Evolutionary conservation across 1,140 invertebrate genomes (phyloP).

Genomic region (Harlomillsia oculata): DNA sequence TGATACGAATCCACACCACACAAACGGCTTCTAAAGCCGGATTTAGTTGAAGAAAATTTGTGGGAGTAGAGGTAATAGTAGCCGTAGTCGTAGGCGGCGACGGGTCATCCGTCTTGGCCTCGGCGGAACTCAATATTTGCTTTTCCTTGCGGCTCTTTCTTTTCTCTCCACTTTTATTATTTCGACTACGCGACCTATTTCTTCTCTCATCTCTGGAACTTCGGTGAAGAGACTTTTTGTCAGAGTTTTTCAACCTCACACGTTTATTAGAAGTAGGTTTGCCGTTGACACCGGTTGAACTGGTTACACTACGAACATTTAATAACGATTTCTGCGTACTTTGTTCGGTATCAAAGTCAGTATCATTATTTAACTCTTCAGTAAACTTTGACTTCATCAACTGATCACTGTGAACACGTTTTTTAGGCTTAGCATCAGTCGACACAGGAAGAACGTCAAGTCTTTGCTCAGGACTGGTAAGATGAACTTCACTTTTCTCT

Average conservation of each 20-base stretch:
- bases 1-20: constrained; percentile 25
- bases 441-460: too few species aligned
- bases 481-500: too few species aligned
- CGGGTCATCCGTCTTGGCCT: constrained; percentile 2
- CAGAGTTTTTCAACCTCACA: constrained; percentile 1
- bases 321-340: too few species aligned
- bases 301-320: too few species aligned
- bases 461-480: too few species aligned
- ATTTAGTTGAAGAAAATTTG: constrained; percentile 5
- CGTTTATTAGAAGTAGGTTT: constrained; percentile 13
- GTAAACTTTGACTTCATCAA: too few species aligned
- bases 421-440: too few species aligned
- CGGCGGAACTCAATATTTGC: constrained; percentile 7
- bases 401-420: too few species aligned
- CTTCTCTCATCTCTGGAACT: constrained; percentile 22
- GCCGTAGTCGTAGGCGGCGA: constrained; percentile 8
- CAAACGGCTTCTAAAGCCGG: constrained; percentile 10
- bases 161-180: constrained; percentile 27
- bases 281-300: not conserved
- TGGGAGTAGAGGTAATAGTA: not conserved
- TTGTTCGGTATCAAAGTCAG: too few species aligned
- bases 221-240: constrained; percentile 15
- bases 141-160: constrained; percentile 30
- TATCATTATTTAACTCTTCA: too few species aligned
- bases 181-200: constrained; percentile 16